Evolutionary conservation across 2,113 vertebrate genomes (phyloP), one percentile per base, ranked within the genome.

Genomic region (Peromyscus californicus): DNA sequence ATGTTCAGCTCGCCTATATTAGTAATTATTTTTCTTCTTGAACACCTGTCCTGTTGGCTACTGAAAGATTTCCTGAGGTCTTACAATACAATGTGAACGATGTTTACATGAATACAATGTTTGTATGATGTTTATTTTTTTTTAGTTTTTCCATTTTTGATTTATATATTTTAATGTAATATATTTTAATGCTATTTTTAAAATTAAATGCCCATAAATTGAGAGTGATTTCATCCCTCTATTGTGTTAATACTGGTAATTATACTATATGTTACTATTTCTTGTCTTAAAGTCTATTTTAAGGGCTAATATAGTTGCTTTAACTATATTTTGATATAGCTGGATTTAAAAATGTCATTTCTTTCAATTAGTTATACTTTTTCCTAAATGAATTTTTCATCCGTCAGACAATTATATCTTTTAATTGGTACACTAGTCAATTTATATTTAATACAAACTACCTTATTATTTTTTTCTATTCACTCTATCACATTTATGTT

Each of bases 271-370:
- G 74, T 72, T 42, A 95, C 76, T 54, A 95, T 92, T 5, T 75
- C 19, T 70, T 91, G 21, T 39, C n/a, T 98, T 88, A 96, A 96
- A 93, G 59, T 86, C 39, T 94, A 93, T n/a, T 74, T 91, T 84
- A 84, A 93, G 91, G 69, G 4, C 13, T 85, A 82, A 82, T 51
- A 59, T 17, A 97, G 12, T 33, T 95, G 31, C n/a, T 79, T 29
- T 39, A 88, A 33, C 63, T 92, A 67, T 67, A 93, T 79, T 95
- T 94, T 96, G 54, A 24, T 63, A 92, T 39, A 89, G 22, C 2
- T 93, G 36, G 17, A 61, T 76, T 29, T 19, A 42, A 86, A 65
- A 36, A 86, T 93, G 48, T 89, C 75, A 15, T 63, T 90, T 59
- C 39, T 93, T 90, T 93, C 12, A 94, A 87, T 87, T 72, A 89